Conservation (phyloP, 2,113 vertebrate genomes). For the Octodon degus region DNA sequence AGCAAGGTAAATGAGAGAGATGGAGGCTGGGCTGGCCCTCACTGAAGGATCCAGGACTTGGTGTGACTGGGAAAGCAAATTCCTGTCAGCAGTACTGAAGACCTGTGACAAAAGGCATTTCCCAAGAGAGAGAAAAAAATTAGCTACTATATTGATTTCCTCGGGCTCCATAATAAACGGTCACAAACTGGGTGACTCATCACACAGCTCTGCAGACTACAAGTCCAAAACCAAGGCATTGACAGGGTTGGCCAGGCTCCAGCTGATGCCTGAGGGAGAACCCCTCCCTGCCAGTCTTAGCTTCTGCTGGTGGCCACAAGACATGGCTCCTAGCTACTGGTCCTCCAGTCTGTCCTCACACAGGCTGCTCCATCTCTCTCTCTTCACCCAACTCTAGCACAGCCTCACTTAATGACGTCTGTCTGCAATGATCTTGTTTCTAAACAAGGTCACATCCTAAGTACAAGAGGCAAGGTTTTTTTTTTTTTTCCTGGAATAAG, state of each 20-base stretch:
- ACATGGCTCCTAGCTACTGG: background rate
- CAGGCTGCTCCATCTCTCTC: background rate
- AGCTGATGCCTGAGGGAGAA: background rate
- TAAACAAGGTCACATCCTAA: background rate
- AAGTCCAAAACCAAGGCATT: background rate
- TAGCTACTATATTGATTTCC: background rate
- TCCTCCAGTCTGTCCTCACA: background rate
- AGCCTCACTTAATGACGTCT: background rate
- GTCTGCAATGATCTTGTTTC: background rate
- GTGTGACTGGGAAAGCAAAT: background rate
- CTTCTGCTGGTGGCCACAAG: background rate
- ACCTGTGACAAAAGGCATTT: background rate
- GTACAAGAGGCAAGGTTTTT: background rate
- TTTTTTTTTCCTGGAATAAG: background rate
- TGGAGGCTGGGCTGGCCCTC: background rate
- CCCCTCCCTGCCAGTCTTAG: background rate
- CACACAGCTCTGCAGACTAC: background rate
- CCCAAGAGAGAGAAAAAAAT: background rate
- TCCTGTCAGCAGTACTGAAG: too few species aligned
- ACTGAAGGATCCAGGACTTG: background rate
- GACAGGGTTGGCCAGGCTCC: background rate
- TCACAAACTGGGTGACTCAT: background rate
- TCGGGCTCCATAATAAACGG: background rate
- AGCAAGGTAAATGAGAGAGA: background rate
- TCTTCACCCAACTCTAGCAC: background rate